Base-by-base conservation (phyloP, 2,888 invertebrate species). In the Melanargia galathea region DNA sequence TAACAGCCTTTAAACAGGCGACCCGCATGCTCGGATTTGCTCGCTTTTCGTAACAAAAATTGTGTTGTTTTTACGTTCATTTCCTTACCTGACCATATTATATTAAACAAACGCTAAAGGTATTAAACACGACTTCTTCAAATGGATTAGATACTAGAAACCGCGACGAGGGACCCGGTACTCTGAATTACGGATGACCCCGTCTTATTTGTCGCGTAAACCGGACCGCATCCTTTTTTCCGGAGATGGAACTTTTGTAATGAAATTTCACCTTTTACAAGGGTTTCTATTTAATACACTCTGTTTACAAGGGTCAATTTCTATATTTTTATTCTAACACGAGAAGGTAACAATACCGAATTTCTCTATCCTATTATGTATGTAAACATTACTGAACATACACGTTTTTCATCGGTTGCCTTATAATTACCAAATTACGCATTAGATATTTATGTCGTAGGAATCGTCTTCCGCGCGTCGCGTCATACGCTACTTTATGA, bases 201-300 rank as follows among this genome's bases (percentile, higher is more conserved):
- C 6, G 43, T 18, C 43, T 16, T 43, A 43, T 18, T 18, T 48
- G 46, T 48, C 24, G 24, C 24, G 46, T 48, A 24, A 13, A 22
- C 11, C 46, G 3, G 46, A 2, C 46, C 10, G 24, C 24, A 48
- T 24, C 24, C 46, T 48, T 22, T 48, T 48, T 11, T 13, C 13
- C 5, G 46, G 13, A 22, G 46, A 46, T 24, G 46, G 11, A 46
- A 46, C 46, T 13, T 24, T n/a, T 2, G 46, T 48, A 51, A 51
- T 33, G 51, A 51, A 18, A 51, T 51, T 51, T 48, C 7, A 48
- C 24, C 46, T n/a, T 48, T 48, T 48, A 48, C 46, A 48, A 48
- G 24, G 46, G 24, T 48, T n/a, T 10, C 13, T 13, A 24, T 48
- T 7, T 10, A 45, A 45, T 45, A 45, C 20, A 45, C 45, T 48